Percentiles rank a stretch among this genome's conserved stretches.
phyloP scores from a whole-genome alignment of 2,113 vertebrate species.

The Thinocorus orbignyianus region DNA sequence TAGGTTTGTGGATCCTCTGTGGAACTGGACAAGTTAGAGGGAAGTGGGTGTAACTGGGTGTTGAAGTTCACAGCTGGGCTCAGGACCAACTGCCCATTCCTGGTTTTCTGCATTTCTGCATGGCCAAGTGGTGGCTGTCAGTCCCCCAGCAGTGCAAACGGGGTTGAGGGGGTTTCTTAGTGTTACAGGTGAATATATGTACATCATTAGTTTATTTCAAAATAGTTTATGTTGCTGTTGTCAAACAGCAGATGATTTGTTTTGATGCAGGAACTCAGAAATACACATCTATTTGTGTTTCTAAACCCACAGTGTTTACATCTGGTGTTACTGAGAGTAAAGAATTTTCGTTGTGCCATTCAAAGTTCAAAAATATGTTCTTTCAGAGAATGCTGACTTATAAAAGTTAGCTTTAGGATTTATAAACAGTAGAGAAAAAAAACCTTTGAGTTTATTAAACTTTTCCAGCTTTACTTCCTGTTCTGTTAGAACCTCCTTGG shows the following conservation, averaged over 20 bases:
- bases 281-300: not conserved
- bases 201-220: fast-evolving
- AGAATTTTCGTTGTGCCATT: not conserved
- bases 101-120: fast-evolving
- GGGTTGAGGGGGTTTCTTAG: not conserved
- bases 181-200: not conserved
- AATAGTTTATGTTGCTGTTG: not conserved
- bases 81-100: fast-evolving
- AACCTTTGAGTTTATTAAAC: not conserved
- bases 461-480: not conserved
- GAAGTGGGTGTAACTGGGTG: fast-evolving
- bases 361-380: not conserved
- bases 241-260: not conserved
- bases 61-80: not conserved
- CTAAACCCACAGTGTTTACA: not conserved
- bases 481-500: not conserved
- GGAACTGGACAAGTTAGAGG: not conserved
- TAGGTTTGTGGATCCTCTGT: not conserved
- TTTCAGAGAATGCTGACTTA: not conserved
- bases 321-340: not conserved
- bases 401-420: not conserved
- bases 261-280: not conserved
- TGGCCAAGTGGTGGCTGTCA: fast-evolving
- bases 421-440: not conserved
- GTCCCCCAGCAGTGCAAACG: fast-evolving